phyloP scores from a whole-genome alignment of 2,797 vertebrate genomes.

The Mycteria americana region DNA sequence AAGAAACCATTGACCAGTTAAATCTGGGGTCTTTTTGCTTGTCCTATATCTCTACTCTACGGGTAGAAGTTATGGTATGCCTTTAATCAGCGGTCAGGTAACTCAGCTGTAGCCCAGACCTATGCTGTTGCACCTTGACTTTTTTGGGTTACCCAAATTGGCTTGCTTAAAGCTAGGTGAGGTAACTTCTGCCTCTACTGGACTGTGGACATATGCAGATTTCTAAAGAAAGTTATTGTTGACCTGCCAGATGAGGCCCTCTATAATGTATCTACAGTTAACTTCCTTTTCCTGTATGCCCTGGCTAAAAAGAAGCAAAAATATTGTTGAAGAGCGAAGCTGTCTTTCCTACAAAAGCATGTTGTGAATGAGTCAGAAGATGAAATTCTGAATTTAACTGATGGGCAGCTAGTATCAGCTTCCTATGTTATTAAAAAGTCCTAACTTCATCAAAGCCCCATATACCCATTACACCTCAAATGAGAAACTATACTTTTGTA shows the following conservation, averaged over 20 bases:
- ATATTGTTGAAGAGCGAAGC: neutral
- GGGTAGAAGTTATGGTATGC: neutral
- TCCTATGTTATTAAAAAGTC: neutral
- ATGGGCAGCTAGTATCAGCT: neutral
- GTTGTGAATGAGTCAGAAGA: neutral
- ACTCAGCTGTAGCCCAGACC: neutral
- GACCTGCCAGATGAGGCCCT: neutral
- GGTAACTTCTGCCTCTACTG: neutral
- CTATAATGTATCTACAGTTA: no score
- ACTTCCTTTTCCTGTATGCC: neutral
- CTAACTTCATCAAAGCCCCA: neutral
- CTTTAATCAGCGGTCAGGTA: neutral
- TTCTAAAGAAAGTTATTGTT: neutral
- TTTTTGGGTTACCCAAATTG: neutral
- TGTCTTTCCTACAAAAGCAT: neutral
- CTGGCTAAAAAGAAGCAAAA: neutral
- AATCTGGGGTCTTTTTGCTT: neutral
- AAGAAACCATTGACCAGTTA: neutral
- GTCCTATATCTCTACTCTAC: rapidly evolving
- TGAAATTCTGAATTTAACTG: neutral
- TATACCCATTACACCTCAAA: no score
- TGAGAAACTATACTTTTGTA: neutral
- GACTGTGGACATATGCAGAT: neutral
- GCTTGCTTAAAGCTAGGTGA: neutral
- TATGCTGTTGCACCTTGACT: no score